phyloP scores from a whole-genome alignment of 2,797 vertebrate genomes.

The Paramormyrops hopkinsi region DNA sequence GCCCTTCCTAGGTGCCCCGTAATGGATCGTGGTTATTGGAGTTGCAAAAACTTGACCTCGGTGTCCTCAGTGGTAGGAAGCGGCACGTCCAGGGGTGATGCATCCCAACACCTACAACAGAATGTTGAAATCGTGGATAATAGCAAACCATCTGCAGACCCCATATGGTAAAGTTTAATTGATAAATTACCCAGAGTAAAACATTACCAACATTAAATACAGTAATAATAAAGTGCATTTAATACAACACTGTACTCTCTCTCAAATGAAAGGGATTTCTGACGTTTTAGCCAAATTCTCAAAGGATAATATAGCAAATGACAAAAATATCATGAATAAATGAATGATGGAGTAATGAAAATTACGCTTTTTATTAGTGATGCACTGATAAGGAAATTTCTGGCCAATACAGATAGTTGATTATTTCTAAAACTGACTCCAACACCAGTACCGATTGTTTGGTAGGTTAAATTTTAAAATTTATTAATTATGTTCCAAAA shows the following conservation, averaged over 20 bases:
- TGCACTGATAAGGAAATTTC: not conserved
- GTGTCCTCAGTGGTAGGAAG: not conserved
- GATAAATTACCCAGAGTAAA: not conserved
- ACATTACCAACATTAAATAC: not conserved
- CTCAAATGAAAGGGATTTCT: not conserved
- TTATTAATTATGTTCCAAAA: not conserved
- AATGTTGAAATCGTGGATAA: not conserved
- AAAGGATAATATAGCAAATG: not conserved
- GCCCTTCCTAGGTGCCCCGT: not conserved
- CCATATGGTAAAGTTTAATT: not conserved
- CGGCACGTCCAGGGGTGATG: not conserved
- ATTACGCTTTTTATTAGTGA: not conserved
- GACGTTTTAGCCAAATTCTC: not conserved
- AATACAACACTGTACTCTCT: not conserved
- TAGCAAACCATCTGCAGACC: not conserved
- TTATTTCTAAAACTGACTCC: not conserved
- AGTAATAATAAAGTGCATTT: not conserved
- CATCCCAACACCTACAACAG: not conserved
- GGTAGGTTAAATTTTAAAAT: not conserved
- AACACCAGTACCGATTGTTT: not conserved
- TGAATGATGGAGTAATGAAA: not conserved
- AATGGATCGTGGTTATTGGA: not conserved
- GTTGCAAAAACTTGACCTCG: not conserved
- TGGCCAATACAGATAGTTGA: not conserved
- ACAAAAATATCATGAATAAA: not conserved